phyloP scores from a whole-genome alignment of 2,888 invertebrate species.

The Agrotis segetum region DNA sequence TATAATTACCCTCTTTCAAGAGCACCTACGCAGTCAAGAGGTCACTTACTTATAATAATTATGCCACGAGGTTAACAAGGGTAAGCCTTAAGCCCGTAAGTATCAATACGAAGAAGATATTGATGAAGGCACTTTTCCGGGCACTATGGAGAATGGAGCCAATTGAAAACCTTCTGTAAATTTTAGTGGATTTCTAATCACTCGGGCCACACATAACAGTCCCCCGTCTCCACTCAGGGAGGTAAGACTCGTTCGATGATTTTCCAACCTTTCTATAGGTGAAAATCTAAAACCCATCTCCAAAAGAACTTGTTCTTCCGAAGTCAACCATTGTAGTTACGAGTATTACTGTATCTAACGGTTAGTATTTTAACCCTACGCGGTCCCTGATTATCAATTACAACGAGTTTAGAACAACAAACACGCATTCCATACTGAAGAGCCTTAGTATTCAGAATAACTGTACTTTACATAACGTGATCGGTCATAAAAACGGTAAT shows the following conservation, averaged over 20 bases:
- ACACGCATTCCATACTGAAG: conserved; percentile 58
- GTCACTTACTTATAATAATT: neutral
- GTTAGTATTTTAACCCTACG: conserved; percentile 43
- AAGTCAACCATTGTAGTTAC: too few species aligned
- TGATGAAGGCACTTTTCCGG: neutral
- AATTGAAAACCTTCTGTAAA: too few species aligned
- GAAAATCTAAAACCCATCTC: neutral
- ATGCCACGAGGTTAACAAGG: neutral
- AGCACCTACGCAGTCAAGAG: too few species aligned
- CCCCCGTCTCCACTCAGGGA: too few species aligned
- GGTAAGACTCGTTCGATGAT: too few species aligned
- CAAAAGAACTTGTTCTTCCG: conserved; percentile 13
- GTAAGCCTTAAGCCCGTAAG: neutral
- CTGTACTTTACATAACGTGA: conserved; percentile 55
- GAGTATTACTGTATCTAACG: conserved; percentile 38
- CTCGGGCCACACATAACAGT: too few species aligned
- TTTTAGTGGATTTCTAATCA: too few species aligned
- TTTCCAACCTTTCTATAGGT: too few species aligned
- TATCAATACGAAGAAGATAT: neutral
- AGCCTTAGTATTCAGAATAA: conserved; percentile 50
- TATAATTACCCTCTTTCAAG: too few species aligned
- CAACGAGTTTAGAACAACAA: conserved; percentile 59
- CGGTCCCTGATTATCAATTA: conserved; percentile 54
- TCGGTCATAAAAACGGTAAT: conserved; percentile 58
- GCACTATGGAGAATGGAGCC: neutral